Conservation (phyloP, 2,797 vertebrate genomes). For the Sebastes baramenuke region DNA sequence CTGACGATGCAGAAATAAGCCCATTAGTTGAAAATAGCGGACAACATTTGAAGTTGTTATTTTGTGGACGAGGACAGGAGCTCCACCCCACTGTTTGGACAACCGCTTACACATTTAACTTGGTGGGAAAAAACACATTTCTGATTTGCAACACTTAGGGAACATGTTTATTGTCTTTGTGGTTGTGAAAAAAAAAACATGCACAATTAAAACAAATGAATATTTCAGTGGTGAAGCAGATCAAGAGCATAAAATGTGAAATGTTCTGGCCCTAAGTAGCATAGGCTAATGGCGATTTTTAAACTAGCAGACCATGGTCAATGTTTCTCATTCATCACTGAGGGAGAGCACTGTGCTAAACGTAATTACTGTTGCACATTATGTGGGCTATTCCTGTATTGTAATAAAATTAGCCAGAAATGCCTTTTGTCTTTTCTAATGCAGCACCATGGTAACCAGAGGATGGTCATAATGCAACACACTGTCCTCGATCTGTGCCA, state of each 20-base stretch:
- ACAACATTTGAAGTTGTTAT: constrained; percentile 80
- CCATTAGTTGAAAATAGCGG: constrained; percentile 84
- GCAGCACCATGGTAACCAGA: constrained; percentile 74
- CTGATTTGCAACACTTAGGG: constrained; percentile 97
- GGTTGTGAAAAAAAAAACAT: constrained; percentile 78
- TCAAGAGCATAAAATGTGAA: constrained; percentile 99
- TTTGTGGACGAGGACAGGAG: constrained; percentile 73
- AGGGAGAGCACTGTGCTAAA: constrained; percentile 89
- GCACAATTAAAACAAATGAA: constrained; percentile 94
- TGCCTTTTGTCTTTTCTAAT: constrained; percentile 81
- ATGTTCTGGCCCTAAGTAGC: constrained; percentile 99
- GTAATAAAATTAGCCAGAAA: constrained; percentile 88
- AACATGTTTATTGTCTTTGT: constrained; percentile 94
- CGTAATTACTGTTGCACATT: constrained; percentile 97
- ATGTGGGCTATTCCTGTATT: constrained; percentile 86
- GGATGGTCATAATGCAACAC: constrained; percentile 71
- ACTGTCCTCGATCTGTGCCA: constrained; percentile 71
- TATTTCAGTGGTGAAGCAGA: constrained; percentile 90
- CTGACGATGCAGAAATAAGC: constrained; percentile 85
- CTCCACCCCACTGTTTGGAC: constrained; percentile 86
- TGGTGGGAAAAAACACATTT: constrained; percentile 93
- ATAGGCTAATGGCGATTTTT: constrained; percentile 98
- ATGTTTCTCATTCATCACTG: constrained; percentile 91
- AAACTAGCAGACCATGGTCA: constrained; percentile 97
- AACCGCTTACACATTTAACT: constrained; percentile 85